phyloP scores from a whole-genome alignment of 2,113 vertebrate species.

The Poecile atricapillus region DNA sequence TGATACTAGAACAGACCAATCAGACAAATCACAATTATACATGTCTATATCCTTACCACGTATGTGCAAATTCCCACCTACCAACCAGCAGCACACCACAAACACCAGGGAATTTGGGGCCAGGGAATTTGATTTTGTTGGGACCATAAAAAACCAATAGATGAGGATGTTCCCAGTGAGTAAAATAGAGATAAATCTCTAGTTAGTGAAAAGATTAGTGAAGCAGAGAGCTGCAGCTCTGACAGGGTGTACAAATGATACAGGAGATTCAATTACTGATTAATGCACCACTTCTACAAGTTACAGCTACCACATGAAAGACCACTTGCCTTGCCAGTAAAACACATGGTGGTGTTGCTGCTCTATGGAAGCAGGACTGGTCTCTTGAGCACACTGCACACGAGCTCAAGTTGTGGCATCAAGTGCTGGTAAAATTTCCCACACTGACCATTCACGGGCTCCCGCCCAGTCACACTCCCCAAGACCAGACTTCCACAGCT shows the following conservation, averaged over 20 bases:
- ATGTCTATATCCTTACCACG: background rate
- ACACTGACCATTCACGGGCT: accelerated
- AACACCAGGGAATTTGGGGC: background rate
- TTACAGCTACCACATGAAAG: background rate
- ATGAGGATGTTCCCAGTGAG: background rate
- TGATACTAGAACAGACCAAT: background rate
- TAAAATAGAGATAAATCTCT: background rate
- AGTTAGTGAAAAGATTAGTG: background rate
- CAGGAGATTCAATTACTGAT: accelerated
- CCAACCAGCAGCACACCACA: background rate
- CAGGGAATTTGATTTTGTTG: background rate
- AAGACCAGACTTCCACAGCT: background rate
- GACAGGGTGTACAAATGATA: background rate
- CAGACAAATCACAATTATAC: background rate
- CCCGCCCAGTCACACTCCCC: background rate
- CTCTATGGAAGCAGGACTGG: accelerated
- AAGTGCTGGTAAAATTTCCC: background rate
- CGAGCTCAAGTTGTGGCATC: background rate
- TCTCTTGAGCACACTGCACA: background rate
- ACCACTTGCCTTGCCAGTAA: background rate
- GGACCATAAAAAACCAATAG: background rate
- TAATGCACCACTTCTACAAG: background rate
- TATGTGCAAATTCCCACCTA: background rate
- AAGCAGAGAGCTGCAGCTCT: background rate
- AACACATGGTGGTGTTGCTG: background rate